Percentiles rank a stretch among this genome's conserved stretches.
phyloP scores from a whole-genome alignment of 2,113 vertebrate species.

The Myocastor coypus region DNA sequence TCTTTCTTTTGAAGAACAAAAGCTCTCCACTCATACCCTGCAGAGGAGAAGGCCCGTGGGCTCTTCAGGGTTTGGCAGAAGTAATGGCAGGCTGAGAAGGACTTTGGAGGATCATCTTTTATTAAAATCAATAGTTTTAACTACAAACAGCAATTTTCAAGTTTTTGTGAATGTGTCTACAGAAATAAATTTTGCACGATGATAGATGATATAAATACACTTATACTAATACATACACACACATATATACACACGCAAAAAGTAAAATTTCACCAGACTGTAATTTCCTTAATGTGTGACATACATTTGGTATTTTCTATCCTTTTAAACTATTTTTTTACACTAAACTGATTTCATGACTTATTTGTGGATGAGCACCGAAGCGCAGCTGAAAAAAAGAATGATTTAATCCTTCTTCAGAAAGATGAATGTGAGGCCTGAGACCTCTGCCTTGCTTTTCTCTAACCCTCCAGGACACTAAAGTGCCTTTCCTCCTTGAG shows the following conservation, averaged over 20 bases:
- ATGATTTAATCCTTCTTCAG: not conserved
- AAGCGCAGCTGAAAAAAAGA: constrained; percentile 16
- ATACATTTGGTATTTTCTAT: not conserved
- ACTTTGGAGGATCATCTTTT: constrained; percentile 13
- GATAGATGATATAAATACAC: not conserved
- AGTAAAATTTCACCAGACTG: not conserved
- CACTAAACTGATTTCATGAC: constrained; percentile 31
- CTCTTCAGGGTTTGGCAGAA: constrained; percentile 26
- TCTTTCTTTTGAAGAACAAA: constrained; percentile 24
- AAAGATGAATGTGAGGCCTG: not conserved
- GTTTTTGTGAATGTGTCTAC: not conserved
- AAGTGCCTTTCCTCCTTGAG: not conserved
- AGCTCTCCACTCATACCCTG: not conserved
- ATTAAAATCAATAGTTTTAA: constrained; percentile 59
- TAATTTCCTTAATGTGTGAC: not conserved
- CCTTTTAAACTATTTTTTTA: not conserved
- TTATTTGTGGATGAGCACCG: not conserved
- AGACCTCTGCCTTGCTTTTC: not conserved
- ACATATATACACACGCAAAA: not conserved
- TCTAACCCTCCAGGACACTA: not conserved
- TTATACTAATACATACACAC: not conserved
- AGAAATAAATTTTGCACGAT: constrained; percentile 8
- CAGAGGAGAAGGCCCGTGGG: not conserved
- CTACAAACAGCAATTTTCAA: not conserved
- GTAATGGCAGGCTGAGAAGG: not conserved